Conservation (phyloP, 2,797 vertebrate genomes). For the Eurystomus glaucurus region DNA sequence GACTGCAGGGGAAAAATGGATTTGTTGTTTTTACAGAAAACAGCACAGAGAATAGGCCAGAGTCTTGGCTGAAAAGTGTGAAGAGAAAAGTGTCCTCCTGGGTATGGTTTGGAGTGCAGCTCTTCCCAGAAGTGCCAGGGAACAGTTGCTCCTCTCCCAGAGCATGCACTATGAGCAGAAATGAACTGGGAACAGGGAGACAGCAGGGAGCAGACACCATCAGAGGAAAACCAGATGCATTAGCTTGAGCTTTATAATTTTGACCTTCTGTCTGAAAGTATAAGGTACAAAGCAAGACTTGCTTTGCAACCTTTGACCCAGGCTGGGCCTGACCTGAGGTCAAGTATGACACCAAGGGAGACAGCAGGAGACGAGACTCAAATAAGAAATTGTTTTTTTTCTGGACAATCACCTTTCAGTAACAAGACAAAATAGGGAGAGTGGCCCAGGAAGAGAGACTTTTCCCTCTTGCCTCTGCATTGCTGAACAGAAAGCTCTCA, state of each 20-base stretch:
- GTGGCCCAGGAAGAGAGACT: neutral
- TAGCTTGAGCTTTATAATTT: neutral
- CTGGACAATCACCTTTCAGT: neutral
- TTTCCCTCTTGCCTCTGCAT: neutral
- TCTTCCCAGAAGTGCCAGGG: neutral
- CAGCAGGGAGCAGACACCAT: neutral
- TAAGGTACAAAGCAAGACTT: neutral
- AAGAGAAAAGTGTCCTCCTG: neutral
- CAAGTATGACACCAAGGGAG: neutral
- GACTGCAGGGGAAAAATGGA: slow-evolving; percentile 81
- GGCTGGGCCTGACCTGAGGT: neutral
- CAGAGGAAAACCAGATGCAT: neutral
- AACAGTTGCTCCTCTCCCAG: neutral
- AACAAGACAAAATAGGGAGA: neutral
- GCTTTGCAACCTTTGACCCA: neutral
- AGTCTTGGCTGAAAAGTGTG: fast-evolving
- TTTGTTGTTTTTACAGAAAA: neutral
- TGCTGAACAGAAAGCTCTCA: neutral
- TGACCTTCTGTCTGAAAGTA: neutral
- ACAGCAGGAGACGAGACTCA: neutral
- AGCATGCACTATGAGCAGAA: neutral
- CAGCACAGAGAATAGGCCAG: neutral
- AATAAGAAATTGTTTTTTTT: neutral
- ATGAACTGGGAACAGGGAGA: neutral
- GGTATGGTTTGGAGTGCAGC: neutral